Evolutionary conservation across 2,888 invertebrate genomes (phyloP).

Genomic region (Bimastos eiseni): DNA sequence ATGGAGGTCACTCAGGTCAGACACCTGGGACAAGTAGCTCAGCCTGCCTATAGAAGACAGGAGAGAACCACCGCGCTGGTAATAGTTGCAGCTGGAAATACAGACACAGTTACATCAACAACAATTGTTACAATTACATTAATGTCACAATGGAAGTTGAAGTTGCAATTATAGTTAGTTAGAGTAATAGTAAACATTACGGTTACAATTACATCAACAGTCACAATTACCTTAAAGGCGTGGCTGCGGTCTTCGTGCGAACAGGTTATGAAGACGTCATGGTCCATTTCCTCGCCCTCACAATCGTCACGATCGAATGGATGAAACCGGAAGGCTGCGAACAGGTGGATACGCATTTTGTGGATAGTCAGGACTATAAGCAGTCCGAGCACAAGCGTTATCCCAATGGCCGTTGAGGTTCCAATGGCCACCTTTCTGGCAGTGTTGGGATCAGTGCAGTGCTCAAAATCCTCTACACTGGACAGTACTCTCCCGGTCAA

Average conservation of each 20-base stretch:
- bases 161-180: no score
- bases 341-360: conserved; percentile 31
- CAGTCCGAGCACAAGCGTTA: neutral
- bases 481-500: conserved; percentile 24
- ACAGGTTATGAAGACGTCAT: conserved; percentile 48
- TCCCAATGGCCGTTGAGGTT: neutral
- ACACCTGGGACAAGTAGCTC: no score
- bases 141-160: no score
- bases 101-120: no score
- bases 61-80: no score
- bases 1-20: no score
- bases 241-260: conserved; percentile 42
- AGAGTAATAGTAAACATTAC: neutral
- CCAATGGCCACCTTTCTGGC: neutral
- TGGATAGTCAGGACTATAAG: neutral
- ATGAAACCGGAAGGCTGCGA: conserved; percentile 32
- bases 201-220: no score
- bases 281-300: conserved; percentile 39
- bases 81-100: no score
- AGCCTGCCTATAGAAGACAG: no score
- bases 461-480: conserved; percentile 29
- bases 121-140: no score
- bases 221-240: conserved; percentile 42
- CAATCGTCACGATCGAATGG: conserved; percentile 41
- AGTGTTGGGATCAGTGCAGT: conserved; percentile 22